Evolutionary conservation across 1,140 invertebrate species (phyloP).

Genomic region (Drosophila seguyi): DNA sequence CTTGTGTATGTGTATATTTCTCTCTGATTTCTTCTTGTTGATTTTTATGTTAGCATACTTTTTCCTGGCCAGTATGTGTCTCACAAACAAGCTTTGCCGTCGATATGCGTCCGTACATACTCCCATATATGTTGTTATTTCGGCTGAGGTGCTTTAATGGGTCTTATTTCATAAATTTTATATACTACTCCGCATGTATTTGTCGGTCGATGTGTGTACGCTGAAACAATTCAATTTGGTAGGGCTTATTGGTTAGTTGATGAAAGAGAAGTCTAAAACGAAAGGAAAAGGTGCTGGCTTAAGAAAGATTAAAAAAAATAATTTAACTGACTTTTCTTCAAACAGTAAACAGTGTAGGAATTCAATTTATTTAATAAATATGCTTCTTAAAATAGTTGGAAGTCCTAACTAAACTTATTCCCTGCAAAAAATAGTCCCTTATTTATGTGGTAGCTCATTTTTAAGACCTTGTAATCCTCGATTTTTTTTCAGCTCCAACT

Average conservation of each 20-base stretch:
- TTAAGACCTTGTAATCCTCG: not conserved
- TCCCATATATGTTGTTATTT: conserved; percentile 49
- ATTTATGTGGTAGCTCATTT: conserved; percentile 19
- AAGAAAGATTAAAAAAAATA: too few relatives aligned
- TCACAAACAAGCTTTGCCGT: conserved; percentile 38
- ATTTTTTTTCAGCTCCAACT: conserved; percentile 5
- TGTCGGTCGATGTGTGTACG: conserved; percentile 1
- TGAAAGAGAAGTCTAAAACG: not conserved
- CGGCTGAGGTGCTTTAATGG: conserved; percentile 65
- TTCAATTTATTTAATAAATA: not conserved
- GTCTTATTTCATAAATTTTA: conserved; percentile 62
- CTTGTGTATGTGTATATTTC: conserved; percentile 45
- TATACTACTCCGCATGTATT: conserved; percentile 22
- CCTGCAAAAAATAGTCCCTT: not conserved
- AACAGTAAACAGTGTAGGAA: too few relatives aligned
- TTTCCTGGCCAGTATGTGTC: conserved; percentile 19
- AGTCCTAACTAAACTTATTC: not conserved
- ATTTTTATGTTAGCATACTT: conserved; percentile 67
- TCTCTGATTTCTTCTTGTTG: conserved; percentile 72
- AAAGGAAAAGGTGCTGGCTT: not conserved
- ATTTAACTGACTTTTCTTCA: too few relatives aligned
- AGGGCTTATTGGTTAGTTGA: conserved; percentile 25
- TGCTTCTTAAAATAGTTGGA: not conserved
- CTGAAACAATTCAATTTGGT: conserved; percentile 19
- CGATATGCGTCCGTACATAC: conserved; percentile 21